phyloP scores from a whole-genome alignment of 2,888 invertebrate species.

The Entomobrya multifasciata region DNA sequence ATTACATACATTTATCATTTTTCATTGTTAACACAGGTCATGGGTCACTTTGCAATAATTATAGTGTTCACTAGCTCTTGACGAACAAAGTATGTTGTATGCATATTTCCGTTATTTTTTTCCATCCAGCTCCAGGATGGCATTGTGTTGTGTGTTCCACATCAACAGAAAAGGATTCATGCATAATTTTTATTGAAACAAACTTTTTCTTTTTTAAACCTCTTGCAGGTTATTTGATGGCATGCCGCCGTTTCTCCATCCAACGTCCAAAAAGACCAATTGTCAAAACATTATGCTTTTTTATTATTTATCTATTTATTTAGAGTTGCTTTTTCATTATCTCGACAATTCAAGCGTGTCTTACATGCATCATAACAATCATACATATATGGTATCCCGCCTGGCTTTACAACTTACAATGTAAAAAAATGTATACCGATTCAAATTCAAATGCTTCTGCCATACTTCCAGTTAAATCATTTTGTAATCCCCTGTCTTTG shows the following conservation, averaged over 20 bases:
- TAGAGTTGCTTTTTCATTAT: slow-evolving; percentile 31
- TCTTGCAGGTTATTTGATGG: background rate
- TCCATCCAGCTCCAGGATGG: too few species aligned
- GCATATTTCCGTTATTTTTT: slow-evolving; percentile 44
- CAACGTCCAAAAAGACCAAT: background rate
- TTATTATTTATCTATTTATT: slow-evolving; percentile 54
- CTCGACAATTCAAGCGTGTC: slow-evolving; percentile 45
- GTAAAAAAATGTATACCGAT: too few species aligned
- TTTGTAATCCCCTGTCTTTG: slow-evolving; percentile 59
- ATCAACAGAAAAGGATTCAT: background rate
- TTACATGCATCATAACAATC: background rate
- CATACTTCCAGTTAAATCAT: slow-evolving; percentile 33
- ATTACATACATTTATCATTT: too few species aligned
- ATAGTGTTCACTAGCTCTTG: background rate
- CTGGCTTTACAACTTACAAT: slow-evolving; percentile 43
- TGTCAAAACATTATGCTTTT: slow-evolving; percentile 63
- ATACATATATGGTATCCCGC: slow-evolving; percentile 44
- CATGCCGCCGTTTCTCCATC: slow-evolving; percentile 7
- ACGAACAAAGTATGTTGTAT: background rate
- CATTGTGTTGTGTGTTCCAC: too few species aligned
- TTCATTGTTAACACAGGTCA: slow-evolving; percentile 66
- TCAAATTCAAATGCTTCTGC: background rate
- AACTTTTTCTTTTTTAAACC: too few species aligned
- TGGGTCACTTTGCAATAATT: slow-evolving; percentile 47
- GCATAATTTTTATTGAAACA: slow-evolving; percentile 37